Percentiles rank a stretch among this genome's conserved stretches.
phyloP scores from a whole-genome alignment of 2,797 vertebrate genomes.

The Alectoris magna region DNA sequence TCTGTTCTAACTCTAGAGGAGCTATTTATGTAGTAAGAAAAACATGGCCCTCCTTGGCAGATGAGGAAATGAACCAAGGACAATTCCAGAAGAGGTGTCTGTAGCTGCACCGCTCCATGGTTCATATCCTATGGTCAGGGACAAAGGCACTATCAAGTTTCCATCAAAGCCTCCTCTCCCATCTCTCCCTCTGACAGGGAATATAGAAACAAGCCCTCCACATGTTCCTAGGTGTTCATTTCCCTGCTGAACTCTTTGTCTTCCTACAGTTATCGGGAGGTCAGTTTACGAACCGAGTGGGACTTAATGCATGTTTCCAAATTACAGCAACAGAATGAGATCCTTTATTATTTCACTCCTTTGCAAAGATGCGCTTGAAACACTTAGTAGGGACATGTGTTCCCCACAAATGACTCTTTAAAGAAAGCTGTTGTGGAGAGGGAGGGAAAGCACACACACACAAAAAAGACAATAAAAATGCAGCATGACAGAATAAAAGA shows the following conservation, averaged over 20 bases:
- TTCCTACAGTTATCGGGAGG: not conserved
- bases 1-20: not conserved
- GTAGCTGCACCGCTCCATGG: not conserved
- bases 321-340: not conserved
- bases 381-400: not conserved
- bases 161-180: not conserved
- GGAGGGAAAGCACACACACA: not conserved
- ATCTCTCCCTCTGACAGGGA: fast-evolving
- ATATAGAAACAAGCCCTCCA: not conserved
- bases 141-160: not conserved
- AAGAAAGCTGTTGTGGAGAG: not conserved
- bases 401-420: not conserved
- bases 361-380: not conserved
- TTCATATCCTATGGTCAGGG: not conserved
- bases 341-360: not conserved
- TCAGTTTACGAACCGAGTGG: not conserved
- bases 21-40: not conserved
- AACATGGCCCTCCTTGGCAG: fast-evolving
- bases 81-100: not conserved
- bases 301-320: not conserved
- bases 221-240: not conserved
- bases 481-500: not conserved
- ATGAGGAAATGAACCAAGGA: not conserved
- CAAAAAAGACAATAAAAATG: not conserved
- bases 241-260: not conserved